A percentile compares a stretch with the other conserved stretches of the same genome.
These are phyloP conservation scores for Sylvia atricapilla DNA, from an alignment of 2,113 vertebrate species.

Conservation along the genomic window DNA sequence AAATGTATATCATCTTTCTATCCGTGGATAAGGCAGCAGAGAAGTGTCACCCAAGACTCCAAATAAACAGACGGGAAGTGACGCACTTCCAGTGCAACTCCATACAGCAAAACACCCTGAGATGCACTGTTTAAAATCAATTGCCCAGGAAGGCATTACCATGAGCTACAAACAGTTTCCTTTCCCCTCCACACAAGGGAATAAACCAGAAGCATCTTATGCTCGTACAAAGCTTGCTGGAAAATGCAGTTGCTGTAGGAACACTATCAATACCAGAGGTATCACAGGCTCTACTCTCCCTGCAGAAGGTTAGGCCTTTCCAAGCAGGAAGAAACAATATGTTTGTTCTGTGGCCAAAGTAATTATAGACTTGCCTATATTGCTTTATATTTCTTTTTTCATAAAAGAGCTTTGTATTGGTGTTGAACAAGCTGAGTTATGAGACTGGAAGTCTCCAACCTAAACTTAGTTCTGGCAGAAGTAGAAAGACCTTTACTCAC, in stretches of 20 bases:
- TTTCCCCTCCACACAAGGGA: not conserved
- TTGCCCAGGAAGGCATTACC: not conserved
- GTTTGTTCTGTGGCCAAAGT: slow-evolving; percentile 30
- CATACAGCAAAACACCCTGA: not conserved
- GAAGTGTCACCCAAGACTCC: slow-evolving; percentile 10
- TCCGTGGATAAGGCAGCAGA: not conserved
- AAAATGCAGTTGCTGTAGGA: not conserved
- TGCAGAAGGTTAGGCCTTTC: not conserved
- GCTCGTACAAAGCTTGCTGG: not conserved
- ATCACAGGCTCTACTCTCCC: not conserved
- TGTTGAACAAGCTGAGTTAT: not conserved
- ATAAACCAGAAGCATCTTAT: not conserved
- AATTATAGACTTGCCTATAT: not conserved
- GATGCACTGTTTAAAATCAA: not conserved
- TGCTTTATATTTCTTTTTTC: not conserved
- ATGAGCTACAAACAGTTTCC: not conserved
- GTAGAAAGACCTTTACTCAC: not conserved
- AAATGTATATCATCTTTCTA: not conserved
- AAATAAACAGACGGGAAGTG: slow-evolving; percentile 33
- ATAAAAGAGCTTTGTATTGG: slow-evolving; percentile 19
- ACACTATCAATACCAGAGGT: not conserved
- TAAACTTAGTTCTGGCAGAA: not conserved
- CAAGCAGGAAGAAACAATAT: slow-evolving; percentile 27
- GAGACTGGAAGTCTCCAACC: not conserved
- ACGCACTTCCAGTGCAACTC: not conserved